These are phyloP conservation scores for Psilopogon haemacephalus DNA, from an alignment of 2,113 vertebrate genomes.

Conservation along the genomic window DNA sequence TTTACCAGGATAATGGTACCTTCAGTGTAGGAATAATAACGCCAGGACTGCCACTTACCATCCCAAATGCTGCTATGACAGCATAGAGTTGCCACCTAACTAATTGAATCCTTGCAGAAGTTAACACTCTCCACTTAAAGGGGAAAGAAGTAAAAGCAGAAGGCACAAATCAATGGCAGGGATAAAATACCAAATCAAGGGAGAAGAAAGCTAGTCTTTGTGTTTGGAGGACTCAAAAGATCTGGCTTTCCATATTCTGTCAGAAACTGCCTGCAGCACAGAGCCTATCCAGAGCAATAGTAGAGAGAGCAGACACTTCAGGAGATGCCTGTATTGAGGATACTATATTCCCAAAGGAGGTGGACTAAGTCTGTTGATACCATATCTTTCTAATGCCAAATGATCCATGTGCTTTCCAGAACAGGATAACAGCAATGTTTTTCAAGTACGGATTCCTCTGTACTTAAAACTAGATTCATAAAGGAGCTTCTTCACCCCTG, in stretches of 20 bases:
- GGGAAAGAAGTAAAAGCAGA: not conserved
- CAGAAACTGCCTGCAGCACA: not conserved
- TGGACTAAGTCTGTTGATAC: not conserved
- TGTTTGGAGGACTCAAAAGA: not conserved
- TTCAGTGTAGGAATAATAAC: not conserved
- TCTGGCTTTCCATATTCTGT: not conserved
- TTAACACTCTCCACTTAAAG: not conserved
- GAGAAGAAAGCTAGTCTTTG: not conserved
- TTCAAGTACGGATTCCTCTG: not conserved
- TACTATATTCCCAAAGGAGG: not conserved
- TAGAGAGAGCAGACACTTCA: not conserved
- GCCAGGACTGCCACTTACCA: not conserved
- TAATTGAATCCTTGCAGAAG: not conserved
- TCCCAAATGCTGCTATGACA: not conserved
- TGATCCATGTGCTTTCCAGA: not conserved
- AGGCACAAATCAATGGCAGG: not conserved
- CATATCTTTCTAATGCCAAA: not conserved
- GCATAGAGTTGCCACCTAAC: not conserved
- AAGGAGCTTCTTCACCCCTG: not conserved
- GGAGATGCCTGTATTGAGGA: not conserved
- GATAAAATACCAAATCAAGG: not conserved
- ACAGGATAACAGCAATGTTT: not conserved
- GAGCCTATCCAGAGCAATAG: not conserved
- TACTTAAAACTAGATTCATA: not conserved
- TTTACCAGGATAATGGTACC: not conserved